Evolutionary conservation across 2,888 invertebrate species (phyloP).

Genomic region (Halocaridina rubra): DNA sequence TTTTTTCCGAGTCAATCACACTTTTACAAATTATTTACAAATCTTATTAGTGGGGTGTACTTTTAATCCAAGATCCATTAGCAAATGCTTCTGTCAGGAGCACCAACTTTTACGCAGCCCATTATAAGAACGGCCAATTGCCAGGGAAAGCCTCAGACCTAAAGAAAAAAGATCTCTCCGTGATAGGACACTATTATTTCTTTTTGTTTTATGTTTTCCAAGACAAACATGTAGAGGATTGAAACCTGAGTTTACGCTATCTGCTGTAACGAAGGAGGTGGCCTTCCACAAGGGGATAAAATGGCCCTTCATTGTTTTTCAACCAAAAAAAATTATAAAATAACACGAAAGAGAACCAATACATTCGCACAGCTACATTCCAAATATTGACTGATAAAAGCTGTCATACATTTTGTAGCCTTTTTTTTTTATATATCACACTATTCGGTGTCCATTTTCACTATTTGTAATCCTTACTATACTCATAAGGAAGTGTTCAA

Average conservation of each 20-base stretch:
- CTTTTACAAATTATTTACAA: too few relatives aligned
- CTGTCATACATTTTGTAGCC: background rate
- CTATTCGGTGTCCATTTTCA: slow-evolving; percentile 16
- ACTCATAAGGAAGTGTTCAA: background rate
- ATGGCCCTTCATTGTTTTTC: slow-evolving; percentile 7
- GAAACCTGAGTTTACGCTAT: slow-evolving; percentile 38
- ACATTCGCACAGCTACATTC: background rate
- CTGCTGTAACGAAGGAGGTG: slow-evolving; percentile 13
- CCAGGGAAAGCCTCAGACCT: slow-evolving; percentile 25
- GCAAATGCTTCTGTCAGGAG: too few relatives aligned
- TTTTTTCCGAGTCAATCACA: too few relatives aligned
- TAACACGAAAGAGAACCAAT: background rate
- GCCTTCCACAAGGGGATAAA: slow-evolving; percentile 9
- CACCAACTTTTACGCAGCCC: too few relatives aligned
- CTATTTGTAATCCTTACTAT: background rate
- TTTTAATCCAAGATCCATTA: too few relatives aligned
- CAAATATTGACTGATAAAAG: background rate
- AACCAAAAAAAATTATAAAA: slow-evolving; percentile 7
- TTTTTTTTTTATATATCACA: slow-evolving; percentile 2
- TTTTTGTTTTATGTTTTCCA: slow-evolving; percentile 2
- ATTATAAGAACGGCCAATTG: too few relatives aligned
- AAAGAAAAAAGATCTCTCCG: slow-evolving; percentile 17
- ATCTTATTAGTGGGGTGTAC: too few relatives aligned
- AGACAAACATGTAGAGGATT: slow-evolving; percentile 25
- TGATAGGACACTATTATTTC: too few relatives aligned